phyloP scores from a whole-genome alignment of 2,113 vertebrate species.

The Castor canadensis region DNA sequence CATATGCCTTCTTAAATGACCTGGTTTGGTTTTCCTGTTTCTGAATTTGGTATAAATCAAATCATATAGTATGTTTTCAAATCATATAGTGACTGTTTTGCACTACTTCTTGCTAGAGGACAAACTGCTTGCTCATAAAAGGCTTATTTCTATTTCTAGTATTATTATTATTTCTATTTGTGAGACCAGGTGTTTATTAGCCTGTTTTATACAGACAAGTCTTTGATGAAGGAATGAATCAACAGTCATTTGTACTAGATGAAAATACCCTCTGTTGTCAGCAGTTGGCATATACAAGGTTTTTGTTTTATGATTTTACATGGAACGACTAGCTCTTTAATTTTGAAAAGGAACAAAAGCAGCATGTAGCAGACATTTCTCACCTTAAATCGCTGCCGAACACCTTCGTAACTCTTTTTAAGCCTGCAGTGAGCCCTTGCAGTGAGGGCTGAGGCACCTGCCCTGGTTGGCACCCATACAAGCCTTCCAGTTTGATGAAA shows the following conservation, averaged over 20 bases:
- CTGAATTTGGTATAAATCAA: neutral
- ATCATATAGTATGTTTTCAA: neutral
- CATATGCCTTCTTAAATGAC: neutral
- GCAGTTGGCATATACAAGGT: neutral
- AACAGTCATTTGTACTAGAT: neutral
- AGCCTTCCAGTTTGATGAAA: neutral
- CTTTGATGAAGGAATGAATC: neutral
- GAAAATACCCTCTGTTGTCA: neutral
- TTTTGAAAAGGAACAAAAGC: conserved; percentile 20
- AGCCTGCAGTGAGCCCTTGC: too few species aligned
- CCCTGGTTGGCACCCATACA: neutral
- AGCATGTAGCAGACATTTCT: neutral
- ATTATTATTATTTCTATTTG: too few species aligned
- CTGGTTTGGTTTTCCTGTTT: neutral
- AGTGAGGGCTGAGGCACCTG: too few species aligned
- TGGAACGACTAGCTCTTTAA: neutral
- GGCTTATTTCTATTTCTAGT: neutral
- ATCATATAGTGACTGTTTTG: too few species aligned
- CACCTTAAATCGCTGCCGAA: neutral
- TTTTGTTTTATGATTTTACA: neutral
- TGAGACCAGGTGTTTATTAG: neutral
- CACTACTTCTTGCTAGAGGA: neutral
- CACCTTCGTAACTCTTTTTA: neutral
- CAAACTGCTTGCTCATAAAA: neutral
- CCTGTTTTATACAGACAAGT: neutral